Percentiles rank a stretch among this genome's conserved stretches.
phyloP scores from a whole-genome alignment of 1,140 invertebrate genomes.

The Drosophila sp. region DNA sequence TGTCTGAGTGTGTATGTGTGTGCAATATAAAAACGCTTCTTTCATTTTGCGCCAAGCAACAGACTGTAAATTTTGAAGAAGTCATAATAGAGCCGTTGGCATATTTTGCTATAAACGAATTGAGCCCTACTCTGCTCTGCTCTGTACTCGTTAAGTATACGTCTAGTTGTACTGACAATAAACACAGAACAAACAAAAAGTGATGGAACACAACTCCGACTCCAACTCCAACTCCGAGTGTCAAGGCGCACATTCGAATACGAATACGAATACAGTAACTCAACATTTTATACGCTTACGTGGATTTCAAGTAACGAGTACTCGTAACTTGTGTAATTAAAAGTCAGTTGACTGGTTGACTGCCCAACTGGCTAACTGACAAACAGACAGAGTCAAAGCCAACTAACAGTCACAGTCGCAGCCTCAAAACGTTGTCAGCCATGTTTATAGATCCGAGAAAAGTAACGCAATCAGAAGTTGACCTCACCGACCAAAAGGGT shows the following conservation, averaged over 20 bases:
- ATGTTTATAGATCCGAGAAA: conserved; percentile 8
- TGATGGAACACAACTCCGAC: background rate
- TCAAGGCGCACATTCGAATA: conserved; percentile 4
- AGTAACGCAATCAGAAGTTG: conserved; percentile 42
- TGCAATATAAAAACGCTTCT: conserved; percentile 55
- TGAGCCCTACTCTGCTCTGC: conserved; percentile 61
- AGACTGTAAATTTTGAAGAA: conserved; percentile 81
- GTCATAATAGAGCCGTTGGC: conserved; percentile 80
- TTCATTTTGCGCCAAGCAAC: conserved; percentile 62
- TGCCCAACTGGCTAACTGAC: conserved; percentile 37
- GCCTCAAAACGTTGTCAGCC: conserved; percentile 12
- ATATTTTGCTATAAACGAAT: conserved; percentile 81
- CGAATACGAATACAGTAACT: conserved; percentile 11
- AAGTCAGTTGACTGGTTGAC: conserved; percentile 63
- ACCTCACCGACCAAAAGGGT: conserved; percentile 6
- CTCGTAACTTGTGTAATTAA: conserved; percentile 66
- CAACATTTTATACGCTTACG: conserved; percentile 53
- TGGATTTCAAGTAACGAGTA: conserved; percentile 45
- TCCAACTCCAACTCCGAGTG: background rate
- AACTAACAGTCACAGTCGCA: background rate
- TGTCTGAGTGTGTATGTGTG: conserved; percentile 10
- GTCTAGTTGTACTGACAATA: conserved; percentile 65
- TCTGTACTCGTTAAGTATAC: conserved; percentile 61
- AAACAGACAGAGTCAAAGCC: background rate
- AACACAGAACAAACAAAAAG: conserved; percentile 12